A percentile compares a stretch with the other conserved stretches of the same genome.
These are phyloP conservation scores for Parapsyche elsis DNA, from an alignment of 1,140 invertebrate species.

Conservation along the genomic window DNA sequence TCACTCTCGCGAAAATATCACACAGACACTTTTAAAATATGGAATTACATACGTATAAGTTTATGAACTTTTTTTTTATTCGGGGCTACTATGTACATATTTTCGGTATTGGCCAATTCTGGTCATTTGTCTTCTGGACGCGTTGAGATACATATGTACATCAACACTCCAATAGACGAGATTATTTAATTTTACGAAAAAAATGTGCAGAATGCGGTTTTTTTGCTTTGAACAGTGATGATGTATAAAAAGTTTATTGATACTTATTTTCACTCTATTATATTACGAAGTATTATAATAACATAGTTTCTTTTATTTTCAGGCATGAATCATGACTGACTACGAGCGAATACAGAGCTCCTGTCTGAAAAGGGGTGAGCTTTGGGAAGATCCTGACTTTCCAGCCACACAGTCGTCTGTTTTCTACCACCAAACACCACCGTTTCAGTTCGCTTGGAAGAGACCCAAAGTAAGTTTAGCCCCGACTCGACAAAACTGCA, in stretches of 20 bases:
- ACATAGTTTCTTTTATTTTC: constrained; percentile 33
- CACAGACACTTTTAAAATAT: no score
- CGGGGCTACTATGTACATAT: no score
- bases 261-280: no score
- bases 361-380: constrained; percentile 81
- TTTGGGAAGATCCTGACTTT: constrained; percentile 95
- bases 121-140: no score
- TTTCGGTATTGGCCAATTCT: no score
- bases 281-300: no score
- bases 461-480: constrained; percentile 79
- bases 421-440: constrained; percentile 93
- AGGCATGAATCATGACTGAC: constrained; percentile 60
- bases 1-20: no score
- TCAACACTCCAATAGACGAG: no score
- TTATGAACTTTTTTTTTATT: no score
- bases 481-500: background rate
- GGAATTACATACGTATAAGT: no score
- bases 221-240: background rate
- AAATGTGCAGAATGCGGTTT: background rate
- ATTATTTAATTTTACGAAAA: background rate
- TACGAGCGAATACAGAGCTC: constrained; percentile 85
- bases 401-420: constrained; percentile 87
- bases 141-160: no score
- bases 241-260: no score
- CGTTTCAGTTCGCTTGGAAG: constrained; percentile 92